phyloP scores from a whole-genome alignment of 2,797 vertebrate species.

The Urosaurus nigricauda region DNA sequence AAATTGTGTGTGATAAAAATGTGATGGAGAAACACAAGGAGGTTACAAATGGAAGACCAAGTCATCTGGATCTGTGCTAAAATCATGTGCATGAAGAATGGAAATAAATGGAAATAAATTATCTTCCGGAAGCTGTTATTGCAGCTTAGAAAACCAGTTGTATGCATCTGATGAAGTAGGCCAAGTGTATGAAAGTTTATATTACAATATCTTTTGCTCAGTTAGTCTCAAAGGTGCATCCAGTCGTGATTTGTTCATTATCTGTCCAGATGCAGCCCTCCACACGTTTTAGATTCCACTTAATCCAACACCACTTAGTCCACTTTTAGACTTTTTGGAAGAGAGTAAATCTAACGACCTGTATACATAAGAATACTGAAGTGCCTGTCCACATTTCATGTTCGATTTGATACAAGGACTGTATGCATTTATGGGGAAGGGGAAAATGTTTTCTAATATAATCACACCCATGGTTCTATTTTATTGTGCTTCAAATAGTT shows the following conservation, averaged over 20 bases:
- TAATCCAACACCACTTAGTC: background rate
- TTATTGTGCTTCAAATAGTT: background rate
- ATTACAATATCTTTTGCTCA: too few species aligned
- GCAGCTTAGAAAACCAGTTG: background rate
- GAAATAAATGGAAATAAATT: background rate
- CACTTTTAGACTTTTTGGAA: background rate
- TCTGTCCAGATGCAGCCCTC: background rate
- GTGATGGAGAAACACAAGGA: background rate
- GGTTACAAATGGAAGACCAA: background rate
- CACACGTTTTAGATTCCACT: too few species aligned
- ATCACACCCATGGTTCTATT: background rate
- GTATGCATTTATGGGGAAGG: background rate
- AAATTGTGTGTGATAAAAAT: background rate
- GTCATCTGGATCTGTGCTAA: background rate
- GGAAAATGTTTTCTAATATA: background rate
- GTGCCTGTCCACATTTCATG: background rate
- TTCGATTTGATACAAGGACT: background rate
- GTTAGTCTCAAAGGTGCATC: too few species aligned
- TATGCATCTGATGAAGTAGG: too few species aligned
- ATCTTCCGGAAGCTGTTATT: background rate
- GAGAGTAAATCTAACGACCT: background rate
- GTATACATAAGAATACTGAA: background rate
- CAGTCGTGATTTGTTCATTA: background rate
- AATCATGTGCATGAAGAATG: background rate
- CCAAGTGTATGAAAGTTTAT: too few species aligned